Base-by-base conservation (phyloP, 2,113 vertebrate species). In the Leucopternis melanops region DNA sequence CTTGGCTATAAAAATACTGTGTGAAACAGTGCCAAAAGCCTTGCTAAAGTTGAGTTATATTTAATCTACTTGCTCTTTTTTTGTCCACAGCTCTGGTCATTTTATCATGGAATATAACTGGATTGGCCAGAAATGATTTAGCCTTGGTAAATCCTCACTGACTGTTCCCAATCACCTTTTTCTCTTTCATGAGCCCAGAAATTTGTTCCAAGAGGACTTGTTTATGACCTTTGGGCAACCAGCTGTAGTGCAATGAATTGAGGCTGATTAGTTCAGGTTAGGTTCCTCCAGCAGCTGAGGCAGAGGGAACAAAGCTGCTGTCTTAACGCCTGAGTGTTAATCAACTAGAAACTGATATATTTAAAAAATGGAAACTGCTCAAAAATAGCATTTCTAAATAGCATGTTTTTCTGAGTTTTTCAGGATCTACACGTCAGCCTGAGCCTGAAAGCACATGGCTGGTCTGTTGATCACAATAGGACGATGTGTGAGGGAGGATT, bases 191-290 rank as follows among this genome's bases (percentile, higher is more conserved):
- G 6, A 92, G 5, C 22, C 21, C 47, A 92, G 32, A 85, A 85
- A 40, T 34, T 42, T 71, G 7, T 92, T 85, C 21, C 20, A 49
- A 54, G 61, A 66, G 3, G 13, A 62, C 47, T 67, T 78, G 5
- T 26, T 74, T 85, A 0, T 62, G 55, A 49, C 15, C 8, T 78
- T 74, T 9, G 16, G n/a, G 97, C 96, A 96, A 92, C 92, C 91
- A 95, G 95, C 88, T 94, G 86, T 77, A 94, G 78, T 42, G 78
- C 54, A 87, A 91, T 94, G 94, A 96, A 96, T 92, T 75, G 95
- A 57, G 72, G 97, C 92, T 96, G 95, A 96, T 97, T 96, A 95
- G 97, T 96, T 97, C 96, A 95, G 89, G 94, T 94, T 95, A 95
- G 86, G 95, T 50, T 89, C 81, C 87, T 92, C 86, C 86, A 91